Base-by-base conservation (phyloP, 1,140 invertebrate species). In the Eumeta japonica region DNA sequence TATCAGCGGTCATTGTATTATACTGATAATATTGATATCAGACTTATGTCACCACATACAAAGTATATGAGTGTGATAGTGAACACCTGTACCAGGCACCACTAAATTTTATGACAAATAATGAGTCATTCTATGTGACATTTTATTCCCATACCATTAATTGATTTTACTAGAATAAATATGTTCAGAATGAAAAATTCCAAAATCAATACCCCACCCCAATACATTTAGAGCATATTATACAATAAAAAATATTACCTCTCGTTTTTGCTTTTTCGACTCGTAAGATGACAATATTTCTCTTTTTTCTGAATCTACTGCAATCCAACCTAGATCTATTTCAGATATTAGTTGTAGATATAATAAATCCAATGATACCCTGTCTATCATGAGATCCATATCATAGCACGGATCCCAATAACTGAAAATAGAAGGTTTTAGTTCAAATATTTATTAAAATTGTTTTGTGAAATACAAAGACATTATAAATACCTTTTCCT, bases 391-490 rank as follows among this genome's bases (percentile, higher is more conserved):
- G 33, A 97, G 66, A 55, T 91, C 84, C 31, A 86, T 70, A 75
- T 97, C 94, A 76, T 86, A 89, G 24, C 73, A 79, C 10, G 82
- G 75, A 65, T 97, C 90, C 94, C 94, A 97, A 60, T 90, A 95
- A 76, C 90, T 91, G 62, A 39, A 81, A 79, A 17, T 47, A 12
- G n/a, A n/a, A n/a, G n/a, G n/a, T n/a, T n/a, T n/a, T n/a, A 24
- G n/a, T n/a, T 7, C 7, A 24, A 7, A 7, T 24, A 7, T 24
- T n/a, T 24, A 24, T 7, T 24, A n/a, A n/a, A n/a, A n/a, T n/a
- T n/a, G n/a, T n/a, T n/a, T n/a, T n/a, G n/a, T n/a, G n/a, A n/a
- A 35, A 35, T 11, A 10, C 16, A 39, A 48, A 15, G 35, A 35
- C 11, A 20, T 38, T 14, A 30, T 30, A 10, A 10, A 7, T 73